Percentiles rank a stretch among this genome's conserved stretches.
phyloP scores from a whole-genome alignment of 2,888 invertebrate genomes.

The Scaeva pyrastri region DNA sequence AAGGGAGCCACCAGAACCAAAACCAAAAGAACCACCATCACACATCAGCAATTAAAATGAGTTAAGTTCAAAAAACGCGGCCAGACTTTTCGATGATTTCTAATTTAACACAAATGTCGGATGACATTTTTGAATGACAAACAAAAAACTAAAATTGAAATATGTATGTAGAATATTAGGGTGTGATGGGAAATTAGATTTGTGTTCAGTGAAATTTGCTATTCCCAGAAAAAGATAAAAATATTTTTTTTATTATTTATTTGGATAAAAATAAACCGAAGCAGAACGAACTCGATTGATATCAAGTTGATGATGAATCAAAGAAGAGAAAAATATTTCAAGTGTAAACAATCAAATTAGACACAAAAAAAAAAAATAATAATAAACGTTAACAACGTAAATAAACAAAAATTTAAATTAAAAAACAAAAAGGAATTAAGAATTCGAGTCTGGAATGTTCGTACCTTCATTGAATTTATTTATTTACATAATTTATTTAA shows the following conservation, averaged over 20 bases:
- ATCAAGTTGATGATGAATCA: background rate
- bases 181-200: slow-evolving; percentile 35
- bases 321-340: slow-evolving; percentile 15
- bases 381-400: too few relatives aligned
- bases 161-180: too few relatives aligned
- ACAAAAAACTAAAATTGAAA: slow-evolving; percentile 5
- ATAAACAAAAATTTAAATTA: slow-evolving; percentile 19
- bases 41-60: slow-evolving; percentile 50
- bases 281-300: slow-evolving; percentile 10
- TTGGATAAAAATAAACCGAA: background rate
- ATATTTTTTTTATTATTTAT: background rate
- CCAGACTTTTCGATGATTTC: slow-evolving; percentile 47
- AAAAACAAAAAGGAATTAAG: background rate
- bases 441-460: background rate
- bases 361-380: too few relatives aligned
- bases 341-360: slow-evolving; percentile 42
- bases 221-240: slow-evolving; percentile 4
- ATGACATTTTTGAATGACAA: slow-evolving; percentile 28
- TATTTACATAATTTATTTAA: background rate
- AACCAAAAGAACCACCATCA: background rate
- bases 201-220: slow-evolving; percentile 12
- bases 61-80: slow-evolving; percentile 26
- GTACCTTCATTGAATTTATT: background rate
- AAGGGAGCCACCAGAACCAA: slow-evolving; percentile 10
- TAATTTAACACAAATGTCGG: slow-evolving; percentile 39